These are phyloP conservation scores for Oryzias sinensis DNA, from an alignment of 2,797 vertebrate genomes.

Conservation along the genomic window DNA sequence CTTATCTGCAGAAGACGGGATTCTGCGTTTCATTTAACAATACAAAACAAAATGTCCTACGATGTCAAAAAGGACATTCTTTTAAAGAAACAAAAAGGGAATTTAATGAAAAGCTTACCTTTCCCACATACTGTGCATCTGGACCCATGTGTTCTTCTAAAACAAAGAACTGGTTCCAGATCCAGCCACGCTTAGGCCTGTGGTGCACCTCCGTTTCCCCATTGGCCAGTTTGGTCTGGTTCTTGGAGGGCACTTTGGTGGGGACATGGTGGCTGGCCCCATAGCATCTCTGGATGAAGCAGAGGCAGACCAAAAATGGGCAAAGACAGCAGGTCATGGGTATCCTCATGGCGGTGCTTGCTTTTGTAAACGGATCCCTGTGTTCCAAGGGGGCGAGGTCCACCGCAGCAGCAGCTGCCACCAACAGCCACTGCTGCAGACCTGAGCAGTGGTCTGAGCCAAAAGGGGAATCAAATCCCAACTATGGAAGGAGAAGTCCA, in stretches of 20 bases:
- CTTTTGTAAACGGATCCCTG: constrained; percentile 59
- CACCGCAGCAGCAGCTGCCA: constrained; percentile 56
- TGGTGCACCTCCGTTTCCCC: constrained; percentile 96
- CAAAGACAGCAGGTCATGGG: constrained; percentile 89
- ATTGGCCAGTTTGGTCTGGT: constrained; percentile 87
- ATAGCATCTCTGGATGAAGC: constrained; percentile 90
- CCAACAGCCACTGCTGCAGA: constrained; percentile 62
- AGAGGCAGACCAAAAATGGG: constrained; percentile 95
- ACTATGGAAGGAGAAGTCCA: constrained; percentile 72
- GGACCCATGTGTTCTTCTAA: constrained; percentile 99
- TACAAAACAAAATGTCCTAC: constrained; percentile 36
- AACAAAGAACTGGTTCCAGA: constrained; percentile 99
- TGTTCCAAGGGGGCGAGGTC: constrained; percentile 54
- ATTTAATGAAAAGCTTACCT: constrained; percentile 75
- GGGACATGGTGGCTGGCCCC: constrained; percentile 84
- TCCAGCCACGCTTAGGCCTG: constrained; percentile 97
- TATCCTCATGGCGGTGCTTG: constrained; percentile 90
- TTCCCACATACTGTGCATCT: constrained; percentile 96
- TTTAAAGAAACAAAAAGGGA: no score
- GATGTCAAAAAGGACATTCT: constrained; percentile 34
- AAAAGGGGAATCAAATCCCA: constrained; percentile 71
- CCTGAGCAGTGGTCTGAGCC: constrained; percentile 39
- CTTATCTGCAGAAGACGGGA: constrained; percentile 29
- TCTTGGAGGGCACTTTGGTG: constrained; percentile 77
- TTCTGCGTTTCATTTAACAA: constrained; percentile 39